Base-by-base conservation (phyloP, 37 sponge, comb jelly and placozoan species). In the Bolinopsis microptera region DNA sequence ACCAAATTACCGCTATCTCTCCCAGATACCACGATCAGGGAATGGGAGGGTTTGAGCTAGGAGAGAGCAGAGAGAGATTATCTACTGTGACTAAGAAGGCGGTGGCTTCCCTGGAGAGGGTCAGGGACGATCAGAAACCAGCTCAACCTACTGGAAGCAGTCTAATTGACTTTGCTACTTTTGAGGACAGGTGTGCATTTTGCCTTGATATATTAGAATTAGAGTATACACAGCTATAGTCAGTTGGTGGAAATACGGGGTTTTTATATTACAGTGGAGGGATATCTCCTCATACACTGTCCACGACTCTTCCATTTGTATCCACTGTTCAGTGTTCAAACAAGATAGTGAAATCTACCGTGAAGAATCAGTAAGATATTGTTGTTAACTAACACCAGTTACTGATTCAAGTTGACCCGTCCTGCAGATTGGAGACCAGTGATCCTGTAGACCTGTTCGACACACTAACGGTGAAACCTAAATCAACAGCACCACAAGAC, bases 101-200 rank as follows among this genome's bases (percentile, higher is more conserved):
- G 22, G 82, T 80, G 8, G 82, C 82, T 2, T 80, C 82, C 2
- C 82, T 80, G 37, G 82, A 80, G 82, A 80, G 38, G 32, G 38
- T 32, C 22, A 32, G 82, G 37, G 82, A 80, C 32, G 38, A 80
- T 1, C 35, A 34, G 38, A 80, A 80, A 80, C 82, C 82, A 5
- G 37, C 37, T 8, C 74, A 22, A 2, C 82, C 35, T 8, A 31
- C 82, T 34, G 82, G 37, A 2, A 22, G 8, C 37, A 80, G 82
- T 34, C 82, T 80, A 5, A 80, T 80, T 80, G 82, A 80, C 82
- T 80, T 80, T 37, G 36, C 82, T 80, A 80, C 82, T 21, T 80
- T 80, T 34, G 82, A 80, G 82, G 82, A 80, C 82, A 80, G 82
- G 82, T 80, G 3, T 23, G 75, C 3, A n/a, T 21, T 5, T 28